Base-by-base conservation (phyloP, 2,113 vertebrate species). In the Trichechus manatus region DNA sequence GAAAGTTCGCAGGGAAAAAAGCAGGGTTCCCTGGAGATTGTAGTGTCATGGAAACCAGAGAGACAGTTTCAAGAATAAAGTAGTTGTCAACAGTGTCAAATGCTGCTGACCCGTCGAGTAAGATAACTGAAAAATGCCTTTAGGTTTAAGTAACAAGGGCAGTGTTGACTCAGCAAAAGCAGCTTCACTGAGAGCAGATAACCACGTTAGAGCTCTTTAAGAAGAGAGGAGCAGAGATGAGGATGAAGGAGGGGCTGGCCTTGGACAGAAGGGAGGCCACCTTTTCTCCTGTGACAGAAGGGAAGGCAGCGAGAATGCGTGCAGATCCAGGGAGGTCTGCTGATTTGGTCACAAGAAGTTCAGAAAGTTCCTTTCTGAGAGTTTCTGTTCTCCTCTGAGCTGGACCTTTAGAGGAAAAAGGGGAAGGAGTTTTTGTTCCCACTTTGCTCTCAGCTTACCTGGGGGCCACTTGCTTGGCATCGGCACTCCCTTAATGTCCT, bases 91-190 rank as follows among this genome's bases (percentile, higher is more conserved):
- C 29, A 88, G 22, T 84, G 64, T 94, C 75, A 93, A 70, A 93
- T 77, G 31, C 53, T 83, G 50, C 72, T 89, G 74, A 96, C 75
- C 75, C 47, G 17, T 88, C 74, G 87, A 82, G 56, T 63, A 87
- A 94, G 72, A 74, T 44, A 91, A 95, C 44, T 88, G 81, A 74
- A 88, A 79, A 75, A 75, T 75, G 79, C 75, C 79, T 91, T 85
- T 91, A 89, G 80, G 66, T 81, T 88, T 97, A 85, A 89, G 74
- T 91, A 89, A 86, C 47, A 36, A 94, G 72, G 81, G 19, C 53
- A 93, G n/a, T 91, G 92, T 33, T 86, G 79, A 87, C 61, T 94
- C 83, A 83, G 82, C 6, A 80, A 92, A 36, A 96, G 36, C 50
- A 72, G 70, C 78, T 80, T 79, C 85, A 59, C 14, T 91, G 59